Percentiles rank a stretch among this genome's conserved stretches.
Evolutionary conservation across 2,797 vertebrate species (phyloP).

Genomic region (Sebastes vulpes): DNA sequence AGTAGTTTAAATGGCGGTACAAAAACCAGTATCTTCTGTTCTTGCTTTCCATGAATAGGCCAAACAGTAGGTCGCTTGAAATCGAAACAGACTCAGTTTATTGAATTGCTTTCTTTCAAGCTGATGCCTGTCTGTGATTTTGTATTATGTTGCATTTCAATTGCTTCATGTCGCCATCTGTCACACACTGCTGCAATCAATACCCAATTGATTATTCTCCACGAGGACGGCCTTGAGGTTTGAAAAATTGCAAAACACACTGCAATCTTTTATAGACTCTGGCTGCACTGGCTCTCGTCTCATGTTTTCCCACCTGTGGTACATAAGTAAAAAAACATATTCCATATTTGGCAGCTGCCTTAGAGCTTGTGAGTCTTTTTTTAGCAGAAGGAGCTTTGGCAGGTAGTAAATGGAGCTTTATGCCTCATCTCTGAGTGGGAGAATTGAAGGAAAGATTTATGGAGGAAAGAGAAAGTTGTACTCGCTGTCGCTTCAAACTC

Average conservation of each 20-base stretch:
- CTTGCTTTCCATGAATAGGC: constrained; percentile 1
- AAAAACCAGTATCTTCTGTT: constrained; percentile 19
- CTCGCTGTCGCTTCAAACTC: constrained; percentile 11
- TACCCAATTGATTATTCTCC: neutral
- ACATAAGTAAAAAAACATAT: constrained; percentile 27
- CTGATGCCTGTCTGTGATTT: constrained; percentile 22
- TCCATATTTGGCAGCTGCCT: constrained; percentile 42
- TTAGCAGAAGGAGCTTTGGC: constrained; percentile 38
- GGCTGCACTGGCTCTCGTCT: constrained; percentile 20
- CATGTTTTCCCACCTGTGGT: constrained; percentile 31
- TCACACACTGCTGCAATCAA: neutral
- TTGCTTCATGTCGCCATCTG: constrained; percentile 5
- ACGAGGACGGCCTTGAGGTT: constrained; percentile 34
- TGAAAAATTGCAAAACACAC: neutral
- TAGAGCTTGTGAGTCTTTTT: constrained; percentile 16
- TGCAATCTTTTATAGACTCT: constrained; percentile 2
- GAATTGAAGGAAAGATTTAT: constrained; percentile 21
- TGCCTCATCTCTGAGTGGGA: constrained; percentile 25
- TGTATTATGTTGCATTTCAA: constrained; percentile 22
- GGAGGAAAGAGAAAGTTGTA: constrained; percentile 28
- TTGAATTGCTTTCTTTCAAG: constrained; percentile 26
- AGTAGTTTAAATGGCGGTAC: constrained; percentile 35
- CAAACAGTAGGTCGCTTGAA: constrained; percentile 20
- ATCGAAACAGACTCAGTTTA: constrained; percentile 25
- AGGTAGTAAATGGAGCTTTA: constrained; percentile 48